These are phyloP conservation scores for Phalloptychus januarius DNA, from an alignment of 2,797 vertebrate species.

Conservation along the genomic window DNA sequence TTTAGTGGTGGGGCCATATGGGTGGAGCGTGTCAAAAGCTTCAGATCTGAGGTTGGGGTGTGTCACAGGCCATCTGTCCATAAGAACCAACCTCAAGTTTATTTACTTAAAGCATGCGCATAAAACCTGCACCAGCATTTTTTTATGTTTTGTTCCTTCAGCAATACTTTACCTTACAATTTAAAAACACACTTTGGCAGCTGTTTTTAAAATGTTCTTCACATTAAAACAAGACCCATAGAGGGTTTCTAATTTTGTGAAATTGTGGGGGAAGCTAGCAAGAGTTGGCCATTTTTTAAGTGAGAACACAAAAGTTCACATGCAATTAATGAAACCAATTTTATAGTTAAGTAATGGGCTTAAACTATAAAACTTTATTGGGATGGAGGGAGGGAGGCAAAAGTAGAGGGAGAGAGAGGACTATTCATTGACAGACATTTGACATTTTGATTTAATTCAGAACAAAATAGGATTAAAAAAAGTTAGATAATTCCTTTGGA, in stretches of 20 bases:
- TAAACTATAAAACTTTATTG: not conserved
- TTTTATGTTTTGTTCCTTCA: not conserved
- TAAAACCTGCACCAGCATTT: not conserved
- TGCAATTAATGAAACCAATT: not conserved
- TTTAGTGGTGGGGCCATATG: slow-evolving; percentile 25
- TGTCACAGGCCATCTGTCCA: slow-evolving; percentile 51
- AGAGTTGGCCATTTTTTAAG: not conserved
- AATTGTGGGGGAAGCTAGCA: not conserved
- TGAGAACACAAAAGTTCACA: not conserved
- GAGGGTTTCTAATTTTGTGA: not conserved
- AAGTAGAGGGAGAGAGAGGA: not conserved
- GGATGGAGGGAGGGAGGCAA: not conserved
- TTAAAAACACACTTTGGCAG: not conserved
- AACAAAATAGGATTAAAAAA: not conserved
- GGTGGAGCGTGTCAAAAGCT: slow-evolving; percentile 22
- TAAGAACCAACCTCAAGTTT: slow-evolving; percentile 35
- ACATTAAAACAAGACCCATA: not conserved
- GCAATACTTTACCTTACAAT: not conserved
- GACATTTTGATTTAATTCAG: not conserved
- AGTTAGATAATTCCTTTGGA: not conserved
- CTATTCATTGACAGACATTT: not conserved
- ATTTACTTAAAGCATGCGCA: slow-evolving; percentile 13
- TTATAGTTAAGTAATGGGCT: not conserved
- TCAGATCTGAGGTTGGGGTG: slow-evolving; percentile 5
- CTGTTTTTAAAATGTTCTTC: not conserved